Evolutionary conservation across 1,140 invertebrate genomes (phyloP).

Genomic region (Procambarus virginalis): DNA sequence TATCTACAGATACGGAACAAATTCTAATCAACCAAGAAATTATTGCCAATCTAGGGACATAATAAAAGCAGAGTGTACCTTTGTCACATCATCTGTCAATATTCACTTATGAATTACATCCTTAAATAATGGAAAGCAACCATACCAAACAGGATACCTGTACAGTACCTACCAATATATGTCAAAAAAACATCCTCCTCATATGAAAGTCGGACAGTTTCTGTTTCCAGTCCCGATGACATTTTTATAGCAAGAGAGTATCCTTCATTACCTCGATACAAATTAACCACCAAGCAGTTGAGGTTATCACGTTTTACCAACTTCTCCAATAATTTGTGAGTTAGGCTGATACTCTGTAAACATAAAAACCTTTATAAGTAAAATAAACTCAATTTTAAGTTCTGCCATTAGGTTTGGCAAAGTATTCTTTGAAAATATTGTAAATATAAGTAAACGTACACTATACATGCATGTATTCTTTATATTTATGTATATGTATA

Average conservation of each 20-base stretch:
- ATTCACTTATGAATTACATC: too few relatives aligned
- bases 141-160: too few relatives aligned
- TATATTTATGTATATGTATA: too few relatives aligned
- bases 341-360: slow-evolving; percentile 78
- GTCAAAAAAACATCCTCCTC: slow-evolving; percentile 78
- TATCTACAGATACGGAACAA: too few relatives aligned
- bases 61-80: too few relatives aligned
- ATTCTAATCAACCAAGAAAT: too few relatives aligned
- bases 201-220: slow-evolving; percentile 76
- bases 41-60: too few relatives aligned
- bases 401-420: not conserved
- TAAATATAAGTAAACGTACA: too few relatives aligned
- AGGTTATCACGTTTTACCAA: slow-evolving; percentile 88
- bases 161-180: slow-evolving; percentile 80
- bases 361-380: slow-evolving; percentile 6
- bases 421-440: not conserved
- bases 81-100: too few relatives aligned
- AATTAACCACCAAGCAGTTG: slow-evolving; percentile 91
- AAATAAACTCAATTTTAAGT: not conserved
- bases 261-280: slow-evolving; percentile 93
- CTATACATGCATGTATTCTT: too few relatives aligned
- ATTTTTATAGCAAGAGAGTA: slow-evolving; percentile 88
- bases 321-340: slow-evolving; percentile 88
- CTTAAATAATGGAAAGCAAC: too few relatives aligned
- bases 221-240: slow-evolving; percentile 75